Conservation (phyloP, 2,113 vertebrate genomes). For the Proteles cristata region DNA sequence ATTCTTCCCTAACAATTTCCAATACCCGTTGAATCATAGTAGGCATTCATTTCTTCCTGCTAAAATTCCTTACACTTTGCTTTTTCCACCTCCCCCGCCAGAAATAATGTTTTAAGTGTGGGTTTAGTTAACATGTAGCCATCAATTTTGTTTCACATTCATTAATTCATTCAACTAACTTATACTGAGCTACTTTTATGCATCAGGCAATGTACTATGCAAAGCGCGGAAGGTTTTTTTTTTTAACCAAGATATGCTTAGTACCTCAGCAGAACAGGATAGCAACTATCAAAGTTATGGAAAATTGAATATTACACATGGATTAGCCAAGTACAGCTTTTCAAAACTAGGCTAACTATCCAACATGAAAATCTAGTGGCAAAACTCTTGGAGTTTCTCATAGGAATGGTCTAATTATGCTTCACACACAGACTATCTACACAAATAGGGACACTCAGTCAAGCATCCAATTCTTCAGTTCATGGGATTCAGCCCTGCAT, state of each 20-base stretch:
- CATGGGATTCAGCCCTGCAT: no score
- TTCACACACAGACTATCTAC: background rate
- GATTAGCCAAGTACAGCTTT: background rate
- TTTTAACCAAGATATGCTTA: background rate
- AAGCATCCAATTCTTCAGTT: no score
- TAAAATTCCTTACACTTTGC: background rate
- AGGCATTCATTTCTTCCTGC: background rate
- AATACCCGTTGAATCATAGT: background rate
- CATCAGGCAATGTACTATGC: background rate
- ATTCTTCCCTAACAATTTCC: background rate
- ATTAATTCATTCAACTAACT: background rate
- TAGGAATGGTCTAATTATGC: background rate
- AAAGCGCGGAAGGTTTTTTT: background rate
- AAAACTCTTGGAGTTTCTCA: background rate
- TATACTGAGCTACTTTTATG: background rate
- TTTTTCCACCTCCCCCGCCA: background rate
- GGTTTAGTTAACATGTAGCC: background rate
- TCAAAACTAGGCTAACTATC: background rate
- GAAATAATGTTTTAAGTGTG: background rate
- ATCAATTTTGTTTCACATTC: background rate
- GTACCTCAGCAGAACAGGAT: background rate
- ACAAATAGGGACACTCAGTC: no score
- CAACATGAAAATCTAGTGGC: background rate
- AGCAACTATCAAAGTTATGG: background rate
- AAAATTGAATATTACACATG: background rate